phyloP scores from a whole-genome alignment of 2,888 invertebrate genomes.

The Mimumesa dahlbomi region DNA sequence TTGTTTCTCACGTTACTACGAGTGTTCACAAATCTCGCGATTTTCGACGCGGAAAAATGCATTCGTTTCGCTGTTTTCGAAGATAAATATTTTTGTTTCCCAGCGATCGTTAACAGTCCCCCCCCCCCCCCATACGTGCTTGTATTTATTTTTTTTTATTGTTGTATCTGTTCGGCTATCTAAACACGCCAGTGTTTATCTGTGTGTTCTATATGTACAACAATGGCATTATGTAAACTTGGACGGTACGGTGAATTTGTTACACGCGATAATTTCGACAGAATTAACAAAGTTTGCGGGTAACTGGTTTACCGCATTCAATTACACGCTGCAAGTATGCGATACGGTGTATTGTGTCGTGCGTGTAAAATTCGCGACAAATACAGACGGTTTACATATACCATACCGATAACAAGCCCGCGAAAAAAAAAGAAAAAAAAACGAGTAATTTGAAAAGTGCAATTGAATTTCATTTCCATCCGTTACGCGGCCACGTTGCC shows the following conservation, averaged over 20 bases:
- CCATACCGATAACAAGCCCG: neutral
- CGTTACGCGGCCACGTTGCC: no score
- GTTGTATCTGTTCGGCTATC: no score
- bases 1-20: no score
- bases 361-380: no score
- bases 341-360: neutral
- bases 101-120: neutral
- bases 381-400: no score
- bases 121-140: no score
- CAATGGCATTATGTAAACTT: neutral
- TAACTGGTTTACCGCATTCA: constrained; percentile 1
- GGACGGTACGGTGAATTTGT: neutral
- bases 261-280: constrained; percentile 2
- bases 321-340: neutral
- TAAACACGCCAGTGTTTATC: neutral
- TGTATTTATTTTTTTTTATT: no score
- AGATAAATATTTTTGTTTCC: neutral
- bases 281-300: constrained; percentile 1
- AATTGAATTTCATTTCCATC: no score
- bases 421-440: no score
- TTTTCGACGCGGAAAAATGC: neutral
- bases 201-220: neutral
- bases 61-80: no score
- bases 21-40: no score
- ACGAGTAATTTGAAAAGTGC: no score